A percentile compares a stretch with the other conserved stretches of the same genome.
Evolutionary conservation across 2,113 vertebrate genomes (phyloP).

Genomic region (Motacilla tschutschensis): DNA sequence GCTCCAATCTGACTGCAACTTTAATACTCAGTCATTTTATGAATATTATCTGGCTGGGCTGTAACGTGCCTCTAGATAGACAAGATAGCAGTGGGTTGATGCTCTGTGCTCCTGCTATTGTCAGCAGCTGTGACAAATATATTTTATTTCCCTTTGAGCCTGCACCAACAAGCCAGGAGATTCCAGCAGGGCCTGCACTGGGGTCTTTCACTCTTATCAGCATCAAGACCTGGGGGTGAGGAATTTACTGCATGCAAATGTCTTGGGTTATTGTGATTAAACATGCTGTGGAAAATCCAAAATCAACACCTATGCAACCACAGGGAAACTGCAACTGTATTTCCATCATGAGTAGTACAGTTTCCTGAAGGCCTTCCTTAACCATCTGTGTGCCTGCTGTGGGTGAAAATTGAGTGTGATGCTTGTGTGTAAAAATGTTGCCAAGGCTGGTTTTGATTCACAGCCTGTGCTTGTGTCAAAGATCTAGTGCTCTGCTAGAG

Average conservation of each 20-base stretch:
- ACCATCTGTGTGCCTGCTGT: not conserved
- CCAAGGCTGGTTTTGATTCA: not conserved
- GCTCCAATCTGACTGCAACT: not conserved
- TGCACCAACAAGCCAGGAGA: not conserved
- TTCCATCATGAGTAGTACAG: not conserved
- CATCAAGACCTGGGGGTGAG: rapidly evolving
- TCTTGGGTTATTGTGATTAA: not conserved
- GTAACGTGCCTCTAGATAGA: not conserved
- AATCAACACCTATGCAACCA: not conserved
- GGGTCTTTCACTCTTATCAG: not conserved
- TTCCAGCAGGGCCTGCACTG: not conserved
- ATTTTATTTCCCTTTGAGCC: not conserved
- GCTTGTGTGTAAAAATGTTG: rapidly evolving
- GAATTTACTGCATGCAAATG: not conserved
- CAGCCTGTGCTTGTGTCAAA: not conserved
- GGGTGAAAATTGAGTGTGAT: not conserved
- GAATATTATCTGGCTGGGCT: not conserved
- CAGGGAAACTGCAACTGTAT: not conserved
- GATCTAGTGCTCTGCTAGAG: not conserved
- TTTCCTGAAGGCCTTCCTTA: not conserved
- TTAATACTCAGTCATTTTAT: not conserved
- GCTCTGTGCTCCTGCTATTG: not conserved
- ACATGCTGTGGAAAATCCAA: not conserved
- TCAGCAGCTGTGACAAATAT: not conserved
- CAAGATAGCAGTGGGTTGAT: not conserved